phyloP scores from a whole-genome alignment of 1,140 invertebrate genomes.

The Aphelinus atriplicis region DNA sequence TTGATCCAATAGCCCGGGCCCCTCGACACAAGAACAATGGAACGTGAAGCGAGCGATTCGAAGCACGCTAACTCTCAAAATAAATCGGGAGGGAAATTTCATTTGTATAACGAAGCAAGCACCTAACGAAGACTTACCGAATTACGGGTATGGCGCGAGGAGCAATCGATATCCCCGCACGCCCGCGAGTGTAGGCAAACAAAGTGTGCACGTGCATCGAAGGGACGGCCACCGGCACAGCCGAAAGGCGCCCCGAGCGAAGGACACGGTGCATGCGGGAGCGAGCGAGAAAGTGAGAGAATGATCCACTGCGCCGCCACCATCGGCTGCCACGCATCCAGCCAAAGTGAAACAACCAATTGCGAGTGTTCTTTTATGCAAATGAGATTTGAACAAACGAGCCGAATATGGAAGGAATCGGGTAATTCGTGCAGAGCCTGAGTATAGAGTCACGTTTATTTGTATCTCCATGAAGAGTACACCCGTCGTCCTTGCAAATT shows the following conservation, averaged over 20 bases:
- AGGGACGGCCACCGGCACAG: neutral
- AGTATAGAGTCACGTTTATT: too few species aligned
- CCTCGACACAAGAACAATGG: too few species aligned
- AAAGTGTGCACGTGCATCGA: neutral
- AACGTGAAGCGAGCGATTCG: too few species aligned
- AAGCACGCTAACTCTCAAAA: neutral
- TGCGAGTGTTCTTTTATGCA: too few species aligned
- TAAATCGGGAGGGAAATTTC: slow-evolving; percentile 10
- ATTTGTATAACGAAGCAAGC: slow-evolving; percentile 14
- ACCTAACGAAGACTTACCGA: slow-evolving; percentile 20
- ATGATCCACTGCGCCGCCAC: neutral
- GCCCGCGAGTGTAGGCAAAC: slow-evolving; percentile 12
- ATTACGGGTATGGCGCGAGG: neutral
- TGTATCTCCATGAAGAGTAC: too few species aligned
- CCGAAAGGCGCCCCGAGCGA: neutral
- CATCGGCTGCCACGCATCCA: too few species aligned
- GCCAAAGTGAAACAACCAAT: too few species aligned
- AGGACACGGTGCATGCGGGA: slow-evolving; percentile 14
- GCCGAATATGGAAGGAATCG: too few species aligned
- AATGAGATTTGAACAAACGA: too few species aligned
- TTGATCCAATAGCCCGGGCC: too few species aligned
- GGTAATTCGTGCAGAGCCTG: too few species aligned
- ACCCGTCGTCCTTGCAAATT: too few species aligned
- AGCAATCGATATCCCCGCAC: slow-evolving; percentile 22
- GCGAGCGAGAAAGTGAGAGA: slow-evolving; percentile 4